Evolutionary conservation across 2,113 vertebrate species (phyloP), one percentile per base, ranked within the genome.

Genomic region (Urocynchramus pylzowi): DNA sequence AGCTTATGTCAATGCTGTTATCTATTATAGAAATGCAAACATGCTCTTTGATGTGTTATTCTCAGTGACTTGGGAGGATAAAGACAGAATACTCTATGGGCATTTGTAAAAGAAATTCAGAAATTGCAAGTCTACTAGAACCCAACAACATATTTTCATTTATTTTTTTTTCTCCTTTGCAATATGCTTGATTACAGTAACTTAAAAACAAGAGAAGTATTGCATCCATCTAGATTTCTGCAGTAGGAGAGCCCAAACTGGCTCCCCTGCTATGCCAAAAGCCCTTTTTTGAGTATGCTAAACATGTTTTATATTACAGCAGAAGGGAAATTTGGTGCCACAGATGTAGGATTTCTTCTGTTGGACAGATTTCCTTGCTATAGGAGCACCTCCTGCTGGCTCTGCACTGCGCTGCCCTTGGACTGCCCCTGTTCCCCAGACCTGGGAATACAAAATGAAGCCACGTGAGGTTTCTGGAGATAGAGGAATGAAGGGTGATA

Each of bases 21-120:
- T 98, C 98, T 98, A 96, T 97, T 95, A 96, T 81, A 96, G 94
- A 97, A 98, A 98, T 97, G 98, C 97, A 97, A 96, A 97, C 98
- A 89, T 90, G 86, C 97, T 98, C 98, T 98, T 98, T 98, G 98
- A 98, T 98, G 98, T 98, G 97, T 97, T 97, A 96, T 97, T 98
- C 97, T 97, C 84, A 90, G 97, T 97, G 96, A 98, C 96, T 95
- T 96, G 92, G 94, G 97, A 97, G 97, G 97, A 97, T 98, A 98
- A 97, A 97, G 96, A 95, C 0, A 6, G 97, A 98, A 98, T 97
- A 96, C 96, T 97, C 96, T 85, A 54, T 93, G 79, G 94, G 91
- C 78, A 84, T 97, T 94, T 96, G 76, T 91, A 76, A 75, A 97
- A 98, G 93, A 95, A 96, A 93, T 94, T 92, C 91, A 97, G 93